Evolutionary conservation across 2,888 invertebrate genomes (phyloP), one percentile per base, ranked within the genome.

Genomic region (Lepidochrysops patricia): DNA sequence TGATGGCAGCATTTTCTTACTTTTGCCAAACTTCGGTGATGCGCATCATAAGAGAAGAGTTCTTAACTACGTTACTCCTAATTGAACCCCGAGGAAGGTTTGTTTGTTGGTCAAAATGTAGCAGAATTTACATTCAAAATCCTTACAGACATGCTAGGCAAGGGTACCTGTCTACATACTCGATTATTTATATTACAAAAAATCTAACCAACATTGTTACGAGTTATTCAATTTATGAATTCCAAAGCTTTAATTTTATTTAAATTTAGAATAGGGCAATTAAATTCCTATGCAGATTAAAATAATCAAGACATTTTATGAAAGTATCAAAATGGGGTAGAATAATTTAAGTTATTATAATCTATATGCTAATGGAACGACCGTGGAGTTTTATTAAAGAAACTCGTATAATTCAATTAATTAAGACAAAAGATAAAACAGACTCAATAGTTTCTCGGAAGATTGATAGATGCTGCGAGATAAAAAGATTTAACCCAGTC

Each of bases 341-440:
- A 58, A 58, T 50, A 50, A 58, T 50, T 58, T 50, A 50, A 34
- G 25, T 49, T 58, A 34, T 58, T 50, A 50, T 34, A 50, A 58
- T 58, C 50, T 58, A 49, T 34, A 58, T 58, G 58, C 58, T 50
- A 58, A 58, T 58, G 32, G 32, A 50, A 50, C 50, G 35, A 35
- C 58, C 58, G 26, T 35, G 50, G 58, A 58, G 34, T 58, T 13
- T 58, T 50, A 58, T 34, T 58, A 58, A 26, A 43, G 57, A 43
- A 27, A 29, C 6, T 43, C 15, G 27, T 5, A 57, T 43, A 43
- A 57, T 57, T 43, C 29, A 54, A 54, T 54, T 54, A 54, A 32
- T 19, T 54, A 54, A 9, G 32, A 54, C 27, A 29, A 54, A 32
- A 29, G 54, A 32, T 50, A 26, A 26, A 29, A 15, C 54, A 54